Conservation (phyloP, 35 echinoderm and acorn worm species). For the Nesometra sesokonis region DNA sequence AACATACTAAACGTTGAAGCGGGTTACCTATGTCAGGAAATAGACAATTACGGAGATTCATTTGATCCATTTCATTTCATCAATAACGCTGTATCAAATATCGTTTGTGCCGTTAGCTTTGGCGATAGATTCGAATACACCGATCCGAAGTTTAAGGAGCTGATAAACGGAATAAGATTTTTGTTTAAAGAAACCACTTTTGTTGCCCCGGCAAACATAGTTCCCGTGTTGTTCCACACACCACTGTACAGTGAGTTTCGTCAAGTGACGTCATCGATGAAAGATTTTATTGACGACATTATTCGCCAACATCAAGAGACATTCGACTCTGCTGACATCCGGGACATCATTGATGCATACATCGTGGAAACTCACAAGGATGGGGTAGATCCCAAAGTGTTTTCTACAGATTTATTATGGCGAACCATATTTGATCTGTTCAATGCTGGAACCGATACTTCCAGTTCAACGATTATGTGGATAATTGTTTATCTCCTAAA, state of each 20-base stretch:
- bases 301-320: slow-evolving; percentile 19
- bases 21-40: background rate
- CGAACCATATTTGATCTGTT: slow-evolving; percentile 49
- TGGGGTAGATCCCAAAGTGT: slow-evolving; percentile 13
- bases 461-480: slow-evolving; percentile 56
- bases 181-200: slow-evolving; percentile 4
- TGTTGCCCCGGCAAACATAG: background rate
- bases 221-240: slow-evolving; percentile 8
- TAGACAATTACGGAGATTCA: background rate
- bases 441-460: slow-evolving; percentile 65
- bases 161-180: background rate
- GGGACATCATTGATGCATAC: slow-evolving; percentile 53
- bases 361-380: slow-evolving; percentile 17
- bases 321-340: slow-evolving; percentile 30
- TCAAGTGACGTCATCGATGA: background rate
- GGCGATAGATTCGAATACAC: slow-evolving; percentile 40
- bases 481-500: slow-evolving; percentile 41
- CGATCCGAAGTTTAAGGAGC: slow-evolving; percentile 36
- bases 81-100: slow-evolving; percentile 39
- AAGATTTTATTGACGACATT: slow-evolving; percentile 17
- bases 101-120: slow-evolving; percentile 45
- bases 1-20: too few relatives aligned
- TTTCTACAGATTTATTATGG: background rate
- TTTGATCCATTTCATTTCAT: slow-evolving; percentile 31
- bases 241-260: background rate